Base-by-base conservation (phyloP, 2,113 vertebrate species). In the Podarcis cretensis region DNA sequence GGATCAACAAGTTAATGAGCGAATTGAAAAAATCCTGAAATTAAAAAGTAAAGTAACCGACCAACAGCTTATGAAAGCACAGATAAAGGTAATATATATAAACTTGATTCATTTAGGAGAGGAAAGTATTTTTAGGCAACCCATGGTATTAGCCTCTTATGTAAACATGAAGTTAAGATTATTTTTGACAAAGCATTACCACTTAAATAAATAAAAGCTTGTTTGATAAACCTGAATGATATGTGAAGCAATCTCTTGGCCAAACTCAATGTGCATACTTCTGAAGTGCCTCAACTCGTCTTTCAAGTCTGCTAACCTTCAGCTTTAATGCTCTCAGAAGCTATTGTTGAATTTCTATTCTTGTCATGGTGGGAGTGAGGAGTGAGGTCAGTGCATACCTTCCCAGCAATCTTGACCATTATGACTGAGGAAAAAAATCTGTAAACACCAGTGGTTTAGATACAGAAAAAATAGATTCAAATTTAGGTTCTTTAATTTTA, bases 1-100 rank as follows among this genome's bases (percentile, higher is more conserved):
- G 94, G 98, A 99, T 92, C 97, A 98, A 66, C 99, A 99, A 94
- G 97, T 99, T 93, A 99, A 99, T 93, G 97, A 98, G 94, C 97
- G 98, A 87, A 98, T 99, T 95, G 97, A 98, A 94, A 99, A 97
- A 96, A 98, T 99, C 97, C 97, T 99, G 97, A 96, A 96, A 54
- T 97, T 98, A 57, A 99, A 98, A 94, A 95, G 94, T 54, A 96
- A 96, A 81, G 97, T 99, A 91, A 99, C 98, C 89, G 92, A 95
- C 79, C 97, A 98, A 74, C 98, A 98, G 89, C 94, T 99, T 48
- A 96, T 97, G 89, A 98, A 98, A 95, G 98, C 98, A 69, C 98
- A 98, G 77, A 92, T 94, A 63, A 98, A 99, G 98, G 98, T 99
- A 97, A 84, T 87, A 66, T 63, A 3, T 32, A 20, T 66, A 77